Conservation (phyloP, 2,113 vertebrate genomes). For the Oryzias curvinotus region DNA sequence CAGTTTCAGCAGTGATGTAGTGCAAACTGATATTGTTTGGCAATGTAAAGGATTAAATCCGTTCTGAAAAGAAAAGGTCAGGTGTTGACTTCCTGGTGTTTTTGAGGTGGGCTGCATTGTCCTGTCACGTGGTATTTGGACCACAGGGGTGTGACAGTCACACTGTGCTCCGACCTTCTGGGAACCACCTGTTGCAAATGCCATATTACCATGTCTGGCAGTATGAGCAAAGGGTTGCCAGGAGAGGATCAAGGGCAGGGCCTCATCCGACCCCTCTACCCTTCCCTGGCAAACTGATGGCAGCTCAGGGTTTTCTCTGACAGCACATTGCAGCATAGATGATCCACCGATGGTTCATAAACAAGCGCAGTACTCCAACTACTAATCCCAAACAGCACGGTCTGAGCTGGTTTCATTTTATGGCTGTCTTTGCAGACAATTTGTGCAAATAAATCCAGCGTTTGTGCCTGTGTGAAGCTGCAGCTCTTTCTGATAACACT, state of each 20-base stretch:
- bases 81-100: constrained; percentile 22
- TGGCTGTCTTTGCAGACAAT: constrained; percentile 30
- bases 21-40: constrained; percentile 8
- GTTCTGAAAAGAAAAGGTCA: constrained; percentile 42
- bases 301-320: constrained; percentile 37
- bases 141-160: constrained; percentile 56
- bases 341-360: constrained; percentile 41
- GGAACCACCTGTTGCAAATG: constrained; percentile 68
- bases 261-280: constrained; percentile 27
- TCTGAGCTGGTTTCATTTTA: constrained; percentile 11
- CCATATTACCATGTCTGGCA: constrained; percentile 70
- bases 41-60: constrained; percentile 17
- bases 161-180: constrained; percentile 68
- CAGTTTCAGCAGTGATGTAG: not conserved
- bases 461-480: constrained; percentile 27
- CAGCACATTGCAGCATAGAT: constrained; percentile 24
- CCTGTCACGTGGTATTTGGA: constrained; percentile 50
- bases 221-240: constrained; percentile 42
- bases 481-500: constrained; percentile 21
- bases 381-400: constrained; percentile 27
- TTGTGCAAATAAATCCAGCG: constrained; percentile 27
- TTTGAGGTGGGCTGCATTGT: constrained; percentile 16
- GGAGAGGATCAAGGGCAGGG: constrained; percentile 37
- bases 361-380: constrained; percentile 5
- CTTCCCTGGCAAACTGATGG: constrained; percentile 17